Conservation (phyloP, 2,888 invertebrate species). For the Philonicus albiceps region DNA sequence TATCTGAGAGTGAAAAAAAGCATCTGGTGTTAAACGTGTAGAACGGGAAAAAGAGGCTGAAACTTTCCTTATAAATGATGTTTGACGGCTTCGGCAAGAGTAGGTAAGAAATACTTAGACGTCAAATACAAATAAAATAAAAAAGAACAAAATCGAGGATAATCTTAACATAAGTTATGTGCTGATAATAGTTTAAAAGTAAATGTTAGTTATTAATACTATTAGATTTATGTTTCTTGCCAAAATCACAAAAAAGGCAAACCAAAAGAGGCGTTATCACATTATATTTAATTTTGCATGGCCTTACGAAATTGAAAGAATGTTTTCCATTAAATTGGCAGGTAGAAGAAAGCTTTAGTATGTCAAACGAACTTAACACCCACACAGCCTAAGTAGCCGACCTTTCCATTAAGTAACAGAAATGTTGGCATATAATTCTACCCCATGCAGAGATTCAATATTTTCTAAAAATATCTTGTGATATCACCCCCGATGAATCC, state of each 20-base stretch:
- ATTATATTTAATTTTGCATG: not conserved
- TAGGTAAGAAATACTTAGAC: too few species aligned
- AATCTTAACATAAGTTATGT: not conserved
- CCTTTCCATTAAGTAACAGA: not conserved
- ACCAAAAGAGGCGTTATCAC: not conserved
- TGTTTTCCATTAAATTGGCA: not conserved
- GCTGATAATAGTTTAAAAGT: not conserved
- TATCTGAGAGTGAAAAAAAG: too few species aligned
- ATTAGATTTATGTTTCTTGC: not conserved
- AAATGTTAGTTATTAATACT: not conserved
- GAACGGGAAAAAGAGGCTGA: too few species aligned
- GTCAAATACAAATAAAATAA: not conserved
- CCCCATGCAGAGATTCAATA: not conserved
- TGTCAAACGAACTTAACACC: not conserved
- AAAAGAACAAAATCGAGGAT: not conserved
- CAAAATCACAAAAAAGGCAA: not conserved
- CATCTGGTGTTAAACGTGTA: too few species aligned
- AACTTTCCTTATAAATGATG: too few species aligned
- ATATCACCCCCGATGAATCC: not conserved
- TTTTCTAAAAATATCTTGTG: not conserved
- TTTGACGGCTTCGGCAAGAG: too few species aligned
- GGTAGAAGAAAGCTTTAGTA: not conserved
- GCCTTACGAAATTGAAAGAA: not conserved
- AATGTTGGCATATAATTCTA: not conserved
- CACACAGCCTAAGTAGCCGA: not conserved